Conservation (phyloP, 2,797 vertebrate genomes). For the Synaphobranchus kaupii region DNA sequence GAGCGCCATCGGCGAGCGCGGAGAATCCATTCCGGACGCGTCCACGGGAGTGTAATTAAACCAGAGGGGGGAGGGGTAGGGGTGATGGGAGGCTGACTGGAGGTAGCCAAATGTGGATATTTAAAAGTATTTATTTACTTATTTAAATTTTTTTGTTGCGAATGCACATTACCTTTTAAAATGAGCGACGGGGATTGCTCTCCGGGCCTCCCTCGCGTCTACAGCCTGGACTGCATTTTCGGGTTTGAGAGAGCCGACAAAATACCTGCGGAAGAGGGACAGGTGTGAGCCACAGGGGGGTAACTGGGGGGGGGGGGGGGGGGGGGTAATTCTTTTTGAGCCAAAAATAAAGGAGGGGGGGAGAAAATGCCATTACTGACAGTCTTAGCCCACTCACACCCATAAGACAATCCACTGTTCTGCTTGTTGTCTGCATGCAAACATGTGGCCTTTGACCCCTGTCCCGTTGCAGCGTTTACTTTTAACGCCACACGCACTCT, state of each 20-base stretch:
- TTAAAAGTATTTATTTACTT: background rate
- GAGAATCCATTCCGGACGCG: conserved; percentile 6
- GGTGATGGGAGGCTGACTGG: background rate
- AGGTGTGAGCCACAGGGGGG: background rate
- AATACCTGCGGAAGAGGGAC: conserved; percentile 40
- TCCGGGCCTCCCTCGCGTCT: conserved; percentile 36
- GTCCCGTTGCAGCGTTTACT: background rate
- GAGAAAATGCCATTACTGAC: background rate
- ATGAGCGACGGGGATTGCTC: background rate
- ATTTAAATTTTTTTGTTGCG: background rate
- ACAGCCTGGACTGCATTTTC: conserved; percentile 46
- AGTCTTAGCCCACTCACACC: conserved; percentile 8
- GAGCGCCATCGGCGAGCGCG: conserved; percentile 14
- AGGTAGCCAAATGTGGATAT: background rate
- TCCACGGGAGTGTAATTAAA: conserved; percentile 14
- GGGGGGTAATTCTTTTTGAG: background rate
- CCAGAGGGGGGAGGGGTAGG: background rate
- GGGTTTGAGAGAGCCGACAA: conserved; percentile 46
- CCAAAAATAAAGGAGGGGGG: background rate
- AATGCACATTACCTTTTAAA: conserved; percentile 17
- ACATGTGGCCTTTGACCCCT: conserved; percentile 36
- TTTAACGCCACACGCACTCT: background rate
- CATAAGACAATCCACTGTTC: background rate
- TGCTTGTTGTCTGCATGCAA: background rate
- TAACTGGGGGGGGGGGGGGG: background rate